These are phyloP conservation scores for Coptotermes formosanus DNA, from an alignment of 1,140 invertebrate genomes.

Conservation along the genomic window DNA sequence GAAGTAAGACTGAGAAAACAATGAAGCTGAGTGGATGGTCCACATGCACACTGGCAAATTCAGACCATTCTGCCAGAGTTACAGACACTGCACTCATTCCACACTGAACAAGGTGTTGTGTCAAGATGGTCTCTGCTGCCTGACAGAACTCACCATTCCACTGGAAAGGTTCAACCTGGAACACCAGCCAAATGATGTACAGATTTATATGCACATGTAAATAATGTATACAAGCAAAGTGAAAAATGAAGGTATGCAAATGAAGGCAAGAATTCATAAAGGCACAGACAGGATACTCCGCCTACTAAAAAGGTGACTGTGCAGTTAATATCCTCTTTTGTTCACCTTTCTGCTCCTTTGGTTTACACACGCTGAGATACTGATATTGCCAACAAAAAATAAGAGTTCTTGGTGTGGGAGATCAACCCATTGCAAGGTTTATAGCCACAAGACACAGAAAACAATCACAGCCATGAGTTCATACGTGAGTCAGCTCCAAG, in stretches of 20 bases:
- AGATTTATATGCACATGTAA: conserved; percentile 19
- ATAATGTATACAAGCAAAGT: background rate
- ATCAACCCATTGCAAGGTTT: too few species aligned
- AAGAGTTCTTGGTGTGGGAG: too few species aligned
- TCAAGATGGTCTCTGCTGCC: conserved; percentile 77
- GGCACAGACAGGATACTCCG: too few species aligned
- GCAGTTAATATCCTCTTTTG: background rate
- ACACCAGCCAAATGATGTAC: conserved; percentile 30
- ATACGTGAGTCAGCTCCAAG: too few species aligned
- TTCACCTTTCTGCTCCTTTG: too few species aligned
- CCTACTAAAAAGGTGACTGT: background rate
- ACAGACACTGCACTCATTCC: conserved; percentile 70
- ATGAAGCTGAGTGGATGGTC: conserved; percentile 74
- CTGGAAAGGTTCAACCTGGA: conserved; percentile 69
- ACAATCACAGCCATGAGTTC: too few species aligned
- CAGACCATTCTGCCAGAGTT: conserved; percentile 69
- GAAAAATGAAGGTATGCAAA: background rate
- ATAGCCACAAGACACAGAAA: too few species aligned
- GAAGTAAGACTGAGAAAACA: conserved; percentile 66
- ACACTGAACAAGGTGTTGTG: conserved; percentile 90
- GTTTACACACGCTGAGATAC: too few species aligned
- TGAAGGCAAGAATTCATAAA: too few species aligned
- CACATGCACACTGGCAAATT: conserved; percentile 69
- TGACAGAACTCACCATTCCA: conserved; percentile 84
- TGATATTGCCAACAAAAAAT: too few species aligned